These are phyloP conservation scores for Erebia ligea DNA, from an alignment of 2,888 invertebrate species.

Conservation along the genomic window DNA sequence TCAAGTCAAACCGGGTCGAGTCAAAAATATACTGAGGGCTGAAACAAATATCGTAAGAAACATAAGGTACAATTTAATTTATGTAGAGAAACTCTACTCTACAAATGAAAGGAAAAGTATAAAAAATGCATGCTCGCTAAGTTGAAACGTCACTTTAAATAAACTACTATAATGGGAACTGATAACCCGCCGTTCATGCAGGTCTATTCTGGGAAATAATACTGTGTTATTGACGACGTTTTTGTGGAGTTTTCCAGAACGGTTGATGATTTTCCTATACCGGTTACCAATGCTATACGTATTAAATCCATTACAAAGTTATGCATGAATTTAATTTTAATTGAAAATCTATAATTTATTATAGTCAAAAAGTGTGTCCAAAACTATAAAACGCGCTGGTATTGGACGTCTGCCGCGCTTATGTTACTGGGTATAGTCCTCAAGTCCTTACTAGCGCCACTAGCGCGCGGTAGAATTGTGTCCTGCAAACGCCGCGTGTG, in stretches of 20 bases:
- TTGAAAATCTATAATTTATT: no score
- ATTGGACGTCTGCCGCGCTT: no score
- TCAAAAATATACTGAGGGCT: no score
- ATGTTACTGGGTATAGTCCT: no score
- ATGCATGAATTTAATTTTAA: no score
- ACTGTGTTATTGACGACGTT: neutral
- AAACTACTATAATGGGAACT: slow-evolving; percentile 10
- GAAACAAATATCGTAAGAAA: neutral
- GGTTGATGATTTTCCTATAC: neutral
- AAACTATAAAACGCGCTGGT: no score
- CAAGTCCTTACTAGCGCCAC: no score
- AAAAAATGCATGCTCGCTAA: slow-evolving; percentile 23
- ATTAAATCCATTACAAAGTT: no score
- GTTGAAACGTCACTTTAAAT: neutral
- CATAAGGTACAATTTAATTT: neutral
- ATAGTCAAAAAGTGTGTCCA: no score
- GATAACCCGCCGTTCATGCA: slow-evolving; percentile 4
- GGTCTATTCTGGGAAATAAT: slow-evolving; percentile 12
- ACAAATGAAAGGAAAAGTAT: neutral
- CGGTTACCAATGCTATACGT: neutral
- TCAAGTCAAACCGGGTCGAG: no score
- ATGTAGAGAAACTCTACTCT: neutral
- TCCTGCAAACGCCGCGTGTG: no score
- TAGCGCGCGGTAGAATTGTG: no score
- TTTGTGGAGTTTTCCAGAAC: slow-evolving; percentile 7